These are phyloP conservation scores for Hemistola chrysoprasaria DNA, from an alignment of 2,888 invertebrate species.

Conservation along the genomic window DNA sequence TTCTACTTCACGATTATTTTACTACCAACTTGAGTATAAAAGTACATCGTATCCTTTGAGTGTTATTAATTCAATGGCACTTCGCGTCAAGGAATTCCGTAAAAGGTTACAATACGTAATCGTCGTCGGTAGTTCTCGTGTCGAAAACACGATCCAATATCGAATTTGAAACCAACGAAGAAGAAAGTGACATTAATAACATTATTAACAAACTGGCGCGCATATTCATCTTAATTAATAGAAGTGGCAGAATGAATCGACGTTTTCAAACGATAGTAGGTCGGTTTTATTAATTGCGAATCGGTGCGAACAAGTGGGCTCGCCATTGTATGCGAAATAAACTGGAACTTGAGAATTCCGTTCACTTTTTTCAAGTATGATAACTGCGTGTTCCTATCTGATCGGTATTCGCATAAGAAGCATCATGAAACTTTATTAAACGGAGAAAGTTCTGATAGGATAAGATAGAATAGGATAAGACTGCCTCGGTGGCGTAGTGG, in stretches of 20 bases:
- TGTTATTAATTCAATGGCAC: conserved; percentile 51
- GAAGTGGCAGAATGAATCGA: conserved; percentile 60
- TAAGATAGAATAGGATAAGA: conserved; percentile 5
- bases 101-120: conserved; percentile 38
- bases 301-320: conserved; percentile 67
- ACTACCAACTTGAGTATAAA: conserved; percentile 23
- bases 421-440: conserved; percentile 27
- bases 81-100: conserved; percentile 40
- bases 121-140: conserved; percentile 23
- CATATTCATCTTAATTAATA: conserved; percentile 65
- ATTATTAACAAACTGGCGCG: conserved; percentile 51
- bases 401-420: conserved; percentile 24
- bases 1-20: too few species aligned
- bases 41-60: conserved; percentile 37
- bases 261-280: conserved; percentile 65
- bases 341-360: conserved; percentile 68
- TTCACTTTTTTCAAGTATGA: conserved; percentile 59
- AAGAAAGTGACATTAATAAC: conserved; percentile 64
- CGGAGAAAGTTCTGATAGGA: conserved; percentile 27
- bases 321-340: conserved; percentile 69
- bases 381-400: conserved; percentile 24
- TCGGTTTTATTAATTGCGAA: conserved; percentile 77
- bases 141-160: conserved; percentile 36
- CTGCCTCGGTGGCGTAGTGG: too few species aligned
- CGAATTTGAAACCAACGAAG: conserved; percentile 48